phyloP scores from a whole-genome alignment of 2,797 vertebrate species.

The Gadopsis marmoratus region DNA sequence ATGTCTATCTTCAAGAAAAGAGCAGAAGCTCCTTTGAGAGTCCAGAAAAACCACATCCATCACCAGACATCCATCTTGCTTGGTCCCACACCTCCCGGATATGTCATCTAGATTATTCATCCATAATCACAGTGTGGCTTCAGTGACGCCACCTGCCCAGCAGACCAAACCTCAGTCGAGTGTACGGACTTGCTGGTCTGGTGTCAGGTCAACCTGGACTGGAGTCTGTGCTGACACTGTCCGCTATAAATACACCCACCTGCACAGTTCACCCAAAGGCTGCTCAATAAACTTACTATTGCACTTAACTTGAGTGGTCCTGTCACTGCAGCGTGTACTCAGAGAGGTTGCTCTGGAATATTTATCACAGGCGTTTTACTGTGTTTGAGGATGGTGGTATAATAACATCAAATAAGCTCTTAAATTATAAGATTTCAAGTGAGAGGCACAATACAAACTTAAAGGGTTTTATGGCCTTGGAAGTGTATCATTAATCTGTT shows the following conservation, averaged over 20 bases:
- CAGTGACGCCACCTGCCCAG: slow-evolving; percentile 31
- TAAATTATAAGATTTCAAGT: slow-evolving; percentile 5
- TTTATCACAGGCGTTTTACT: slow-evolving; percentile 57
- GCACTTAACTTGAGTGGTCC: slow-evolving; percentile 72
- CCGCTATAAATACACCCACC: slow-evolving; percentile 67
- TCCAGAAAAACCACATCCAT: slow-evolving; percentile 17
- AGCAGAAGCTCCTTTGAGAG: slow-evolving; percentile 36
- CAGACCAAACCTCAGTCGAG: slow-evolving; percentile 14
- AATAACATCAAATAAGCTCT: slow-evolving; percentile 25
- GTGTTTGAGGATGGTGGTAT: slow-evolving; percentile 29
- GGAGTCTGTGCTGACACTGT: slow-evolving; percentile 36
- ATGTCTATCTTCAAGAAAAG: slow-evolving; percentile 2
- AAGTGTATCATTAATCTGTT: neutral
- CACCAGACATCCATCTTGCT: neutral
- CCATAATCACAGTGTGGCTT: slow-evolving; percentile 34
- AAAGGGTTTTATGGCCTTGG: neutral
- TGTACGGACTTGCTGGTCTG: slow-evolving; percentile 16
- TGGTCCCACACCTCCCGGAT: slow-evolving; percentile 36
- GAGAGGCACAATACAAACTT: neutral
- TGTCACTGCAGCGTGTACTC: slow-evolving; percentile 57
- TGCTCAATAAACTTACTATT: slow-evolving; percentile 57
- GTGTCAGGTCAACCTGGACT: slow-evolving; percentile 46
- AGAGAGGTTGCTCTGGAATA: slow-evolving; percentile 60
- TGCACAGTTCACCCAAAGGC: slow-evolving; percentile 49
- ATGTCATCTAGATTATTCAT: slow-evolving; percentile 71